These are phyloP conservation scores for Emydocephalus ijimae DNA, from an alignment of 2,113 vertebrate genomes.

Conservation along the genomic window DNA sequence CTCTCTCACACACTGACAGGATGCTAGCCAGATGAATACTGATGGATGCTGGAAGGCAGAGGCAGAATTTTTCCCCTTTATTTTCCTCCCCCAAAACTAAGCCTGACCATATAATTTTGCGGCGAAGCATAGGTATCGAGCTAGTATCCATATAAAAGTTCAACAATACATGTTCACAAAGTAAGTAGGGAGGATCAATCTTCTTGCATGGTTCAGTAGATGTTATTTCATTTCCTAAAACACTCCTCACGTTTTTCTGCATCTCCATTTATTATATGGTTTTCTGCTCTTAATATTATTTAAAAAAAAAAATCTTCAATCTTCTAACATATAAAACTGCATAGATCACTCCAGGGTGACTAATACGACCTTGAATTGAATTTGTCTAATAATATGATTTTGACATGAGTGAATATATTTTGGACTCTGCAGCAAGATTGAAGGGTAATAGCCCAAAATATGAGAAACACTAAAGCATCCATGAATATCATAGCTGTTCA, in stretches of 20 bases:
- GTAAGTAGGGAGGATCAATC: slow-evolving; percentile 5
- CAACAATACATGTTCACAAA: slow-evolving; percentile 9
- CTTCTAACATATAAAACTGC: background rate
- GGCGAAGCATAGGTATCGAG: too few species aligned
- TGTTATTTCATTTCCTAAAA: slow-evolving; percentile 25
- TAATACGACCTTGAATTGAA: background rate
- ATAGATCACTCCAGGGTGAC: background rate
- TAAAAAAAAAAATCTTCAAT: background rate
- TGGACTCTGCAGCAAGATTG: too few species aligned
- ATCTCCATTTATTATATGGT: slow-evolving; percentile 14
- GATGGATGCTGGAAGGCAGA: too few species aligned
- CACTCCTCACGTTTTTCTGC: background rate
- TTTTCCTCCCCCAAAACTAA: too few species aligned
- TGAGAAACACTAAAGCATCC: slow-evolving; percentile 4
- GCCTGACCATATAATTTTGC: too few species aligned
- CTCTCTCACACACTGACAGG: too few species aligned
- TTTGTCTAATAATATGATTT: background rate
- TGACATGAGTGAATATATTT: background rate
- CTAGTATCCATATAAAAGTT: slow-evolving; percentile 6
- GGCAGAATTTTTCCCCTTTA: too few species aligned
- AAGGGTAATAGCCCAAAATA: background rate
- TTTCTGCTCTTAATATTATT: background rate
- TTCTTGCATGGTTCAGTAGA: background rate
- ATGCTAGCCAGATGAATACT: too few species aligned
- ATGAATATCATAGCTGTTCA: slow-evolving; percentile 21